These are phyloP conservation scores for Parauchenoglanis punctatus DNA, from an alignment of 2,797 vertebrate species.

Conservation along the genomic window DNA sequence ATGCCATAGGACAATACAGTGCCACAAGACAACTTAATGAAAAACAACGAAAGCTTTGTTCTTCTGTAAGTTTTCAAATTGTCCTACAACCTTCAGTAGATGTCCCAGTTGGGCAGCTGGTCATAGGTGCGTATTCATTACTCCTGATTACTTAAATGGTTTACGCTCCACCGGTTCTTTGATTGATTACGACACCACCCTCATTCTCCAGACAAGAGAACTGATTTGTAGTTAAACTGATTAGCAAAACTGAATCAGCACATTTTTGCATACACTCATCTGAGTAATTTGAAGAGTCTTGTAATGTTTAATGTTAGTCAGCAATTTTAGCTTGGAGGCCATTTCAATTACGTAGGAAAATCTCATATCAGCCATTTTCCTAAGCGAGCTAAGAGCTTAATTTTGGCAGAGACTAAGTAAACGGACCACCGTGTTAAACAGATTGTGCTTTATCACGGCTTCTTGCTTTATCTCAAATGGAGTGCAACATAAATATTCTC, in stretches of 20 bases:
- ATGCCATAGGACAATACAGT: neutral
- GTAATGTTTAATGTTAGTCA: constrained; percentile 22
- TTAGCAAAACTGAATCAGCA: constrained; percentile 5
- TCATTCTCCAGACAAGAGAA: neutral
- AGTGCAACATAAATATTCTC: neutral
- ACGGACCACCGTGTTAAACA: neutral
- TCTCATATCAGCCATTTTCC: neutral
- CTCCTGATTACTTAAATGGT: constrained; percentile 45
- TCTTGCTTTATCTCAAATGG: neutral
- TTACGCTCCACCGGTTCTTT: constrained; percentile 33
- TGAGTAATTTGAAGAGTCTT: neutral
- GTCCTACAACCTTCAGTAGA: neutral
- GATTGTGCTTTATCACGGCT: neutral
- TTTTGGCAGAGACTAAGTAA: neutral
- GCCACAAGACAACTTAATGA: neutral
- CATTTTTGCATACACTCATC: neutral
- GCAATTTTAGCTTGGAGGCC: neutral
- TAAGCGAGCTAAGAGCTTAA: neutral
- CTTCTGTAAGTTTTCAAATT: neutral
- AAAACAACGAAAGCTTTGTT: neutral
- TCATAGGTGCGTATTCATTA: neutral
- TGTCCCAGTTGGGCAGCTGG: constrained; percentile 8
- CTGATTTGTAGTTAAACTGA: constrained; percentile 4
- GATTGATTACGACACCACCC: constrained; percentile 39
- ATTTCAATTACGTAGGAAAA: neutral